Percentiles rank a stretch among this genome's conserved stretches.
Conservation (phyloP, 1,140 invertebrate genomes). For the Heliconius himera region DNA sequence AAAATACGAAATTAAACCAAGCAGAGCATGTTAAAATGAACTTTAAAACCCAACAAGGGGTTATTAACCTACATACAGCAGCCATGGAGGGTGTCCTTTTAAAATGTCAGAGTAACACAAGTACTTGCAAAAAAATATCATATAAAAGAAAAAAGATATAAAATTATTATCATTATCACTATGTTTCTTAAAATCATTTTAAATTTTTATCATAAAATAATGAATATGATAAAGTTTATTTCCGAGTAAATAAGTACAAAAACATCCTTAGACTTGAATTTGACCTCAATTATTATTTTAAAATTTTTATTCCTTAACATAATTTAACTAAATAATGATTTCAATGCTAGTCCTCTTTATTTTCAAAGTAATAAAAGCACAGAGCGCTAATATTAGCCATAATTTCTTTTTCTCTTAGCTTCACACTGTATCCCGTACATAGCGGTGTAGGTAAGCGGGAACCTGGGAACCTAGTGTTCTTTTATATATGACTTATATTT, state of each 20-base stretch:
- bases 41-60: not conserved
- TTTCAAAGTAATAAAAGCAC: too few species aligned
- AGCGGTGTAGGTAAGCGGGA: too few species aligned
- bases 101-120: constrained; percentile 8
- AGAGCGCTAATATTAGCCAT: too few species aligned
- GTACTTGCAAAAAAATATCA: not conserved
- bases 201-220: not conserved
- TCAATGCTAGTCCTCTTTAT: too few species aligned
- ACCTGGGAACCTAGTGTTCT: too few species aligned
- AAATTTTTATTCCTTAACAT: not conserved
- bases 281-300: not conserved
- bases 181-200: not conserved
- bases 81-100: not conserved
- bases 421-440: too few species aligned
- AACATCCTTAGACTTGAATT: not conserved
- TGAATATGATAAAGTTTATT: not conserved
- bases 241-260: not conserved
- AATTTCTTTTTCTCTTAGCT: too few species aligned
- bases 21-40: not conserved
- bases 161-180: not conserved
- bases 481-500: too few species aligned
- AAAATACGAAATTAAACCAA: not conserved
- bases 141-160: not conserved
- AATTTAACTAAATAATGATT: too few species aligned
- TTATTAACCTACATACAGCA: constrained; percentile 1